Evolutionary conservation across 1,140 invertebrate species (phyloP).

Genomic region (Diachasma alloeum): DNA sequence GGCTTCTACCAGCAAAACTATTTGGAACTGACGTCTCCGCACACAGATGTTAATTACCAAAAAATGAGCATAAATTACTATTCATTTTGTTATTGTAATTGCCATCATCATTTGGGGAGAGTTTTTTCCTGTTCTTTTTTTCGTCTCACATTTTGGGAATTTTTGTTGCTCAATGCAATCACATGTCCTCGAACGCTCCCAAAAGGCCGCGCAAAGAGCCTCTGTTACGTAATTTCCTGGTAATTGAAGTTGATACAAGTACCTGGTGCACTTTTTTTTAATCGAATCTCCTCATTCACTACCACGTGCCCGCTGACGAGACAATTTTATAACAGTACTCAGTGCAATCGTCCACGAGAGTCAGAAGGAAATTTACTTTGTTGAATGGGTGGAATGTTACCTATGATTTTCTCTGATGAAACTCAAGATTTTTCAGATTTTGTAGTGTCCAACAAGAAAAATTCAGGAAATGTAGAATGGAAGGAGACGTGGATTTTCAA

Average conservation of each 20-base stretch:
- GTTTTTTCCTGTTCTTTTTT: background rate
- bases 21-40: too few species aligned
- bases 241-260: conserved; percentile 1
- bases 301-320: background rate
- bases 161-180: background rate
- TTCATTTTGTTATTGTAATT: background rate
- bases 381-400: background rate
- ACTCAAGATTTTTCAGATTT: background rate
- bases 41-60: too few species aligned
- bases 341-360: background rate
- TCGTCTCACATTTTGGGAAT: background rate
- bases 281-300: background rate
- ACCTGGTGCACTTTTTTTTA: background rate
- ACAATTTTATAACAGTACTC: background rate
- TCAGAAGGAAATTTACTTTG: background rate
- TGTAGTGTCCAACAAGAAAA: too few species aligned
- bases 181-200: background rate
- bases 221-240: background rate
- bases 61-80: background rate
- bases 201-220: background rate
- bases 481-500: too few species aligned
- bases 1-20: too few species aligned
- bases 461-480: too few species aligned
- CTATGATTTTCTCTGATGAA: background rate
- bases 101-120: background rate